phyloP scores from a whole-genome alignment of 2,797 vertebrate genomes.

The Pseudopleuronectes americanus region DNA sequence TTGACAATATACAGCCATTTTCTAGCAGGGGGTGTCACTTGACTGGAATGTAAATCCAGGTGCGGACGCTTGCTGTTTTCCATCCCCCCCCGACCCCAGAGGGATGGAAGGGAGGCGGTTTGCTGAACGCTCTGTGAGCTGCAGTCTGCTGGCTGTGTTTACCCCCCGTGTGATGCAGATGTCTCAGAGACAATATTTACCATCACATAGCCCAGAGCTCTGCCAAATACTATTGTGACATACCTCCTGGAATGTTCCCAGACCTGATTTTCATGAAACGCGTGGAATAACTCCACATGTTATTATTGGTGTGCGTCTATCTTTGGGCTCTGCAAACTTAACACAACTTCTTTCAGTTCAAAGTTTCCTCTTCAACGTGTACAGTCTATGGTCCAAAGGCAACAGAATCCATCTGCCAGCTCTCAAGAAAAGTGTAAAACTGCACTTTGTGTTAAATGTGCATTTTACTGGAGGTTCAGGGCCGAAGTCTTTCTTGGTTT shows the following conservation, averaged over 20 bases:
- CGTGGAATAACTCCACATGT: constrained; percentile 18
- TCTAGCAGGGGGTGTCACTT: constrained; percentile 61
- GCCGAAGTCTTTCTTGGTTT: background rate
- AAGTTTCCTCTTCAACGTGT: too few species aligned
- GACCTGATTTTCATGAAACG: constrained; percentile 32
- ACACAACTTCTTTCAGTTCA: background rate
- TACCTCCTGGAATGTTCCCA: constrained; percentile 18
- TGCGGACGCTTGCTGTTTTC: constrained; percentile 59
- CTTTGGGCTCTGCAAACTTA: background rate
- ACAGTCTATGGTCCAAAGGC: too few species aligned
- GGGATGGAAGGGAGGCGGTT: constrained; percentile 58
- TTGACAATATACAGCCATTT: constrained; percentile 63
- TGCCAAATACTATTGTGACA: constrained; percentile 26
- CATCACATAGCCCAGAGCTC: constrained; percentile 15
- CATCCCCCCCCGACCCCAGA: constrained; percentile 41
- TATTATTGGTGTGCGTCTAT: background rate
- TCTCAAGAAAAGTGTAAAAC: too few species aligned
- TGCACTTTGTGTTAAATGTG: too few species aligned
- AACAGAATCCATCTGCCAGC: too few species aligned
- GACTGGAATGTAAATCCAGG: constrained; percentile 74
- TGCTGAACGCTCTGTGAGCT: constrained; percentile 50
- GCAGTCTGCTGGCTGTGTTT: constrained; percentile 56
- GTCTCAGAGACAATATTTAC: constrained; percentile 58
- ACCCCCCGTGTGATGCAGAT: constrained; percentile 34
- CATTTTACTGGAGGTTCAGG: too few species aligned